Conservation (phyloP, 2,888 invertebrate species). For the Argyresthia albistria region DNA sequence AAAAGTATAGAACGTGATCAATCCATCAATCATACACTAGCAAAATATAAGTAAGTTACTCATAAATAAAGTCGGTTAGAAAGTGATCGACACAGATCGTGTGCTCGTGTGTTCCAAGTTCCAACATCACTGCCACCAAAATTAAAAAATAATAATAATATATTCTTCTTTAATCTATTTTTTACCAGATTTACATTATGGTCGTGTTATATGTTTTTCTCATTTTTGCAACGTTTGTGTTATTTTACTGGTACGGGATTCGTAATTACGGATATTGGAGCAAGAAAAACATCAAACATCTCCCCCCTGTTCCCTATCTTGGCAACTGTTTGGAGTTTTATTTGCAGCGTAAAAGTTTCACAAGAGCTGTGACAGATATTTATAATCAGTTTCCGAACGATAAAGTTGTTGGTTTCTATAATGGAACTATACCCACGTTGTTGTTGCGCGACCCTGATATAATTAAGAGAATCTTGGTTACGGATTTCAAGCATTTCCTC, state of each 20-base stretch:
- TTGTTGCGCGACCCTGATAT: slow-evolving; percentile 11
- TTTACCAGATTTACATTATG: no score
- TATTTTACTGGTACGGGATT: not conserved
- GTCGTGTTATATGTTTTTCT: no score
- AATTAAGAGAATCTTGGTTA: slow-evolving; percentile 9
- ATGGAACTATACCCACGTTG: slow-evolving; percentile 7
- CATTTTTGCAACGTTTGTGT: not conserved
- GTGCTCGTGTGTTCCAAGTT: no score
- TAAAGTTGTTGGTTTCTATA: slow-evolving; percentile 11
- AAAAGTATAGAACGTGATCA: no score
- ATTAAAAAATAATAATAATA: no score
- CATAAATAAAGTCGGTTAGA: no score
- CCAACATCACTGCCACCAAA: no score
- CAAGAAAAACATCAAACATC: slow-evolving; percentile 11
- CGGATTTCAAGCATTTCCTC: slow-evolving; percentile 10
- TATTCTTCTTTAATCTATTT: no score
- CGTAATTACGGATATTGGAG: slow-evolving; percentile 11
- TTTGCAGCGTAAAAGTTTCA: not conserved
- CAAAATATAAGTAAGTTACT: no score
- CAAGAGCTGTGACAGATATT: slow-evolving; percentile 1
- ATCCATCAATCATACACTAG: no score
- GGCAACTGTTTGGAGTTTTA: slow-evolving; percentile 7
- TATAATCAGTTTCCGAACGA: slow-evolving; percentile 11
- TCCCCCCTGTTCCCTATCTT: slow-evolving; percentile 9
- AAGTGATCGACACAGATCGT: no score